Conservation (phyloP, 2,888 invertebrate species). For the Catocala nupta region DNA sequence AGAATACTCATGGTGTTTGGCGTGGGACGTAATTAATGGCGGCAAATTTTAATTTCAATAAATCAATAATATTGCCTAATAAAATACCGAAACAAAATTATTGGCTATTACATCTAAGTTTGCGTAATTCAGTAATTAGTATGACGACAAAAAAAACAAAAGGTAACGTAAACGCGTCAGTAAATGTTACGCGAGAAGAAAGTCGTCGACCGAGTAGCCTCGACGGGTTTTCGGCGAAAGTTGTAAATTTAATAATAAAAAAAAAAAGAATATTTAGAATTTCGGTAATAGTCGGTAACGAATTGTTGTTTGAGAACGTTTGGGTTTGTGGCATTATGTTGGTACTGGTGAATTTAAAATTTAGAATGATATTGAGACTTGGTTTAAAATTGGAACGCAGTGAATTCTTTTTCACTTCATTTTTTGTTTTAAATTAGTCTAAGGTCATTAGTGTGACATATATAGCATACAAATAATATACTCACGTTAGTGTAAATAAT, state of each 20-base stretch:
- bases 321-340: slow-evolving; percentile 27
- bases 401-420: too few species aligned
- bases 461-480: too few species aligned
- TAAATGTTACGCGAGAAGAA: slow-evolving; percentile 51
- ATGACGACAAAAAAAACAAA: slow-evolving; percentile 58
- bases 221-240: slow-evolving; percentile 59
- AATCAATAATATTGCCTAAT: slow-evolving; percentile 8
- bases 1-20: too few species aligned
- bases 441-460: too few species aligned
- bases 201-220: slow-evolving; percentile 39
- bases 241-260: slow-evolving; percentile 43
- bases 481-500: too few species aligned
- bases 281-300: slow-evolving; percentile 38
- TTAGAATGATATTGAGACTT: background rate
- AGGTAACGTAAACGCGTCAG: slow-evolving; percentile 52
- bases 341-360: background rate
- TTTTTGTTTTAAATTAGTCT: too few species aligned
- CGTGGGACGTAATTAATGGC: too few species aligned
- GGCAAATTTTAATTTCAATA: background rate
- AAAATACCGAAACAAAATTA: slow-evolving; percentile 19
- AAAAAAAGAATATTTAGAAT: slow-evolving; percentile 41
- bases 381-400: too few species aligned
- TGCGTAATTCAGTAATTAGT: slow-evolving; percentile 57
- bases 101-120: slow-evolving; percentile 44
- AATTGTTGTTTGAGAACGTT: slow-evolving; percentile 40